phyloP scores from a whole-genome alignment of 2,888 invertebrate species.

The Amaurobius ferox region DNA sequence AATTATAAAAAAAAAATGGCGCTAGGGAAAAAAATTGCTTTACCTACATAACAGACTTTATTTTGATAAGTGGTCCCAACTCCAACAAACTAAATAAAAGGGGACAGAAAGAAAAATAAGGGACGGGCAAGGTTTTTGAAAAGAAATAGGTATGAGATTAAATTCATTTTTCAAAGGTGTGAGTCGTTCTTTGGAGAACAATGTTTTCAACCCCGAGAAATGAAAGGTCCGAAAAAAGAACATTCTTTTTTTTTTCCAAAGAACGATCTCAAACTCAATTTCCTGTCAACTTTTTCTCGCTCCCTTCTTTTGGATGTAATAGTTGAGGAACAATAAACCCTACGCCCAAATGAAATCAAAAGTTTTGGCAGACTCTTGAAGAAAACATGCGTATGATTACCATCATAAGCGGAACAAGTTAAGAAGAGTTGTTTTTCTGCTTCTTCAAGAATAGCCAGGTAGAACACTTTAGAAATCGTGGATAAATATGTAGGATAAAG shows the following conservation, averaged over 20 bases:
- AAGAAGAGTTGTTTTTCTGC: conserved; percentile 39
- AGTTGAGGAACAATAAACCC: conserved; percentile 16
- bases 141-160: conserved; percentile 68
- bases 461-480: not conserved
- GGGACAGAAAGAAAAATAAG: conserved; percentile 24
- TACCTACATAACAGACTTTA: conserved; percentile 21
- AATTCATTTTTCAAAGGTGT: conserved; percentile 71
- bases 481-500: conserved; percentile 7
- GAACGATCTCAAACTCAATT: conserved; percentile 64
- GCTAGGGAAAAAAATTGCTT: not conserved
- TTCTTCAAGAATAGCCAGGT: not conserved
- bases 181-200: conserved; percentile 60
- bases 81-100: conserved; percentile 36
- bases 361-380: conserved; percentile 52
- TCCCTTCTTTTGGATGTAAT: conserved; percentile 24
- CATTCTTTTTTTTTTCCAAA: conserved; percentile 11
- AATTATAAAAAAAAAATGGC: not conserved
- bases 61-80: conserved; percentile 39
- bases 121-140: conserved; percentile 27
- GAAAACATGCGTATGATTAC: conserved; percentile 65
- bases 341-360: conserved; percentile 64
- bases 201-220: conserved; percentile 63
- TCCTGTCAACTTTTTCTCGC: conserved; percentile 65
- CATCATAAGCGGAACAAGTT: conserved; percentile 62
- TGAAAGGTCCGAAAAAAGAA: conserved; percentile 30